These are phyloP conservation scores for Cylloceria caligata DNA, from an alignment of 2,888 invertebrate species.

Conservation along the genomic window DNA sequence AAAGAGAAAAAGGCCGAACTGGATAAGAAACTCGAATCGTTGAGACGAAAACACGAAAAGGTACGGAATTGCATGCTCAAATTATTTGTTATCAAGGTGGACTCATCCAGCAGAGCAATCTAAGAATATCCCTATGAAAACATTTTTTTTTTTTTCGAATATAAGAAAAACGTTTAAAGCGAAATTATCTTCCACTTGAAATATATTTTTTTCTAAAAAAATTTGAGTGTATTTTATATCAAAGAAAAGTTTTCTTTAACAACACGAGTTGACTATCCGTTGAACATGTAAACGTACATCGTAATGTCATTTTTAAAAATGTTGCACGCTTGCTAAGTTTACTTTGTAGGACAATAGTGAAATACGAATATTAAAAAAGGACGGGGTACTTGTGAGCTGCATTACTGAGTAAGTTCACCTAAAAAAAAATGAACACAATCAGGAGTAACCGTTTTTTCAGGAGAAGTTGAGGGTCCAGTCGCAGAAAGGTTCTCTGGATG, in stretches of 20 bases:
- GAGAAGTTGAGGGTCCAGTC: slow-evolving; percentile 88
- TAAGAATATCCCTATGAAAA: not conserved
- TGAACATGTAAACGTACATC: no score
- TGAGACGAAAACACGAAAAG: slow-evolving; percentile 93
- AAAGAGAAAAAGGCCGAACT: slow-evolving; percentile 93
- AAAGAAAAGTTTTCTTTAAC: no score
- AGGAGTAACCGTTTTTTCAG: slow-evolving; percentile 68
- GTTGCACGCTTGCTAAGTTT: no score
- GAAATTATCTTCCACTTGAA: no score
- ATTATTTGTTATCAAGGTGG: not conserved
- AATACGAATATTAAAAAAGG: no score
- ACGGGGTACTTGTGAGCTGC: not conserved
- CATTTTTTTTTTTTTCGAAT: not conserved
- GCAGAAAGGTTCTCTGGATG: slow-evolving; percentile 87
- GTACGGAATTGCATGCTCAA: slow-evolving; percentile 71
- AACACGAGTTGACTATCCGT: no score
- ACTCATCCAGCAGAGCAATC: not conserved
- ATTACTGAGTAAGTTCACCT: not conserved
- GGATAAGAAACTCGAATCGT: slow-evolving; percentile 93
- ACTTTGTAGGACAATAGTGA: no score
- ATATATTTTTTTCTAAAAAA: not conserved
- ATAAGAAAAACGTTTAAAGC: no score
- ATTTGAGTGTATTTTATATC: not conserved
- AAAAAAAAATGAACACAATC: not conserved
- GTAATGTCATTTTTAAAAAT: no score